phyloP scores from a whole-genome alignment of 2,113 vertebrate genomes.

The Sinocyclocheilus maitianheensis region DNA sequence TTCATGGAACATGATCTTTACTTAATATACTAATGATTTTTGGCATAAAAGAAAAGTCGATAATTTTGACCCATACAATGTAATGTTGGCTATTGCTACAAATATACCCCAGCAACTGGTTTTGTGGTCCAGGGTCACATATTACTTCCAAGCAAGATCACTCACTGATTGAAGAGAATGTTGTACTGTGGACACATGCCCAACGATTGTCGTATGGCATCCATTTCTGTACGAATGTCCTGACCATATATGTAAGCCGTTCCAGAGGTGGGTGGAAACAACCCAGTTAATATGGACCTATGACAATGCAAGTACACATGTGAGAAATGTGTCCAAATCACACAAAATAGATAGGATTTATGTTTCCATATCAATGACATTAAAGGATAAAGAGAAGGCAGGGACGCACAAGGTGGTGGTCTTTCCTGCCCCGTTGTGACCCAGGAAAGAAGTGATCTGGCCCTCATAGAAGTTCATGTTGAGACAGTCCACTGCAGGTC shows the following conservation, averaged over 20 bases:
- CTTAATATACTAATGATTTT: too few species aligned
- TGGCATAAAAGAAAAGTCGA: too few species aligned
- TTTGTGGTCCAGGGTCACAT: too few species aligned
- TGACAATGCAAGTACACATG: neutral
- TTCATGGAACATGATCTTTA: too few species aligned
- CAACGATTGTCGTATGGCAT: constrained; percentile 77
- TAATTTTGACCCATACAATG: too few species aligned
- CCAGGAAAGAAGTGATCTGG: constrained; percentile 81
- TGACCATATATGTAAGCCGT: constrained; percentile 80
- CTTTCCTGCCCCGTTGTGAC: constrained; percentile 82
- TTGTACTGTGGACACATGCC: constrained; percentile 88
- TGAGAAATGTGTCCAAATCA: neutral
- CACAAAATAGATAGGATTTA: neutral
- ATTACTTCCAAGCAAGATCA: neutral
- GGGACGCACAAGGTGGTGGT: constrained; percentile 75
- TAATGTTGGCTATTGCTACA: too few species aligned
- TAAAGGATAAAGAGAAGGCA: neutral
- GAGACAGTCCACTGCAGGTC: constrained; percentile 77
- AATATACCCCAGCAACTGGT: too few species aligned
- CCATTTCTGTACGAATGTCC: constrained; percentile 80
- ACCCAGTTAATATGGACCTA: constrained; percentile 86
- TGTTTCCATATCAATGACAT: neutral
- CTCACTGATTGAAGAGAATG: constrained; percentile 82
- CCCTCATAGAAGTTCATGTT: constrained; percentile 79
- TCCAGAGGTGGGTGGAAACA: constrained; percentile 84